These are phyloP conservation scores for Apaloderma vittatum DNA, from an alignment of 2,113 vertebrate genomes.

Conservation along the genomic window DNA sequence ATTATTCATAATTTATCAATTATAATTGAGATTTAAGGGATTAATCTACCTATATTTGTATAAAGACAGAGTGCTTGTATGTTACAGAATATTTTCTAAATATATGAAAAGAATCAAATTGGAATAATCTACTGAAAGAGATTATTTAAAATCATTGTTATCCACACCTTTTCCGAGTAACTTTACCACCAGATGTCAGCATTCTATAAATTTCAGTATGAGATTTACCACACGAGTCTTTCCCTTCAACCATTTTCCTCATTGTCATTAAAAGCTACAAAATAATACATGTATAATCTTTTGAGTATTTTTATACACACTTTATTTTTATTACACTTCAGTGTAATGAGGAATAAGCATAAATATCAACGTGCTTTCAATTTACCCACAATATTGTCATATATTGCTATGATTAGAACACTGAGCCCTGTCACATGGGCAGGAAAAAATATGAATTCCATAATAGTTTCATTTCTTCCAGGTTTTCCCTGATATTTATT, in stretches of 20 bases:
- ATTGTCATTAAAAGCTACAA: background rate
- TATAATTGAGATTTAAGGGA: background rate
- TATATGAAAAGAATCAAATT: background rate
- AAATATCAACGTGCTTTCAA: background rate
- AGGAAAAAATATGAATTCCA: background rate
- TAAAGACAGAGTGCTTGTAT: background rate
- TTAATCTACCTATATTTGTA: background rate
- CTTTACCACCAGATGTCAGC: constrained; percentile 73
- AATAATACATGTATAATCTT: background rate
- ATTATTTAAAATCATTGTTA: background rate
- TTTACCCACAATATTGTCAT: background rate
- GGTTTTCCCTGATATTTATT: background rate
- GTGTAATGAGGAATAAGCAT: background rate
- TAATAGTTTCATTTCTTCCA: background rate
- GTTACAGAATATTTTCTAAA: background rate
- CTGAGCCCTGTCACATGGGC: background rate
- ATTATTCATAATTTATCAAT: background rate
- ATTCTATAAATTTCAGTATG: background rate
- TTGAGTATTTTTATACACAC: background rate
- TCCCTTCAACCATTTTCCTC: constrained; percentile 53
- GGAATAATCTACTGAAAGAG: background rate
- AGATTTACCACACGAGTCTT: background rate
- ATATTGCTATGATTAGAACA: background rate
- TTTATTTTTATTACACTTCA: background rate
- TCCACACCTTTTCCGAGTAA: background rate